These are phyloP conservation scores for Arrhamphus sclerolepis DNA, from an alignment of 2,797 vertebrate genomes.

Conservation along the genomic window DNA sequence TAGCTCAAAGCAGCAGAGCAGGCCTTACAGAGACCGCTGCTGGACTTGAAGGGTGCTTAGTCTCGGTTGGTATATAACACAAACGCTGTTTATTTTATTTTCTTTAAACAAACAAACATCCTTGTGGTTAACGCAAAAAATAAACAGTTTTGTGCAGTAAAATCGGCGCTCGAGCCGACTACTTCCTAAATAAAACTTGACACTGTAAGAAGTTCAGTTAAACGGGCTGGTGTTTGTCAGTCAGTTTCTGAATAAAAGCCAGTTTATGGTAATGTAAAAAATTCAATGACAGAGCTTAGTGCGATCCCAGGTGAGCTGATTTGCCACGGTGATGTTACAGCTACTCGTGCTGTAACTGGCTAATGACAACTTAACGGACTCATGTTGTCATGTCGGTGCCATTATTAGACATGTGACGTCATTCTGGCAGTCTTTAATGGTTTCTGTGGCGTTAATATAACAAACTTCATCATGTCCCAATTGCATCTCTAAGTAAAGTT, in stretches of 20 bases:
- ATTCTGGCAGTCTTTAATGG: slow-evolving; percentile 38
- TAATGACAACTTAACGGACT: slow-evolving; percentile 59
- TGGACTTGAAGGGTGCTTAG: slow-evolving; percentile 48
- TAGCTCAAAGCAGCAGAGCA: slow-evolving; percentile 54
- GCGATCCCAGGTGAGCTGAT: slow-evolving; percentile 46
- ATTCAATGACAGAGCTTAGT: slow-evolving; percentile 26
- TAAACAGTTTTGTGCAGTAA: slow-evolving; percentile 27
- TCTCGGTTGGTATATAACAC: slow-evolving; percentile 55
- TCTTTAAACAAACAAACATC: neutral
- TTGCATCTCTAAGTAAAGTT: neutral
- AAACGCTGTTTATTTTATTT: no score
- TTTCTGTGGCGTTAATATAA: slow-evolving; percentile 32
- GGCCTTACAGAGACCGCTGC: slow-evolving; percentile 64
- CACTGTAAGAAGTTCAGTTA: slow-evolving; percentile 30
- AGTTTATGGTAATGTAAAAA: neutral
- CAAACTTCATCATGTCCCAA: neutral
- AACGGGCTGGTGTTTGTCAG: slow-evolving; percentile 11
- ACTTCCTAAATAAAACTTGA: slow-evolving; percentile 24
- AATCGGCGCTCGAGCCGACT: slow-evolving; percentile 13
- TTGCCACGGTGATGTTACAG: slow-evolving; percentile 22
- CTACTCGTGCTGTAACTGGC: slow-evolving; percentile 39
- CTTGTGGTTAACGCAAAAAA: slow-evolving; percentile 3
- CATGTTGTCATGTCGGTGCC: slow-evolving; percentile 52
- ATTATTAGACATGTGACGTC: slow-evolving; percentile 42
- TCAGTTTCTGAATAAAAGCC: slow-evolving; percentile 15